A percentile compares a stretch with the other conserved stretches of the same genome.
Evolutionary conservation across 2,888 invertebrate species (phyloP).

Genomic region (Diabrotica balteata): DNA sequence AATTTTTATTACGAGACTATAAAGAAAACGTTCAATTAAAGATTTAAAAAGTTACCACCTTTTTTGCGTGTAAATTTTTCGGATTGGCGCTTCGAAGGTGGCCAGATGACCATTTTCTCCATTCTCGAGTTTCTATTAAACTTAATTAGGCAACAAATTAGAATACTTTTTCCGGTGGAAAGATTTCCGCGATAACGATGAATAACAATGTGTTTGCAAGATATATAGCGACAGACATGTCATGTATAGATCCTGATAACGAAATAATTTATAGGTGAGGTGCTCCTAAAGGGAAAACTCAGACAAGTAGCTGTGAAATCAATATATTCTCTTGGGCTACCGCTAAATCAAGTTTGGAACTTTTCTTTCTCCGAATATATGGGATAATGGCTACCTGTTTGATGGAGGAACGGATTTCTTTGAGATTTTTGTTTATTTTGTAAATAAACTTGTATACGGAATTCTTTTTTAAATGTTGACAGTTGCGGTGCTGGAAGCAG

Average conservation of each 20-base stretch:
- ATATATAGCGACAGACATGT: slow-evolving; percentile 37
- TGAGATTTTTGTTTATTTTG: no score
- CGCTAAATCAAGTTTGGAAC: slow-evolving; percentile 2
- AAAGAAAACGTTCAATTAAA: no score
- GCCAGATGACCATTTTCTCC: slow-evolving; percentile 17
- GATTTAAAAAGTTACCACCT: no score
- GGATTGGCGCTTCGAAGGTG: not conserved
- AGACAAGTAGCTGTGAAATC: slow-evolving; percentile 17
- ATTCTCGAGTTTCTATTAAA: slow-evolving; percentile 30
- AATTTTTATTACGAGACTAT: no score
- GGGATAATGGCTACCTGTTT: not conserved
- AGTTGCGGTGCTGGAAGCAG: no score
- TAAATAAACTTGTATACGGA: no score
- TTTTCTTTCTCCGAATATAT: not conserved
- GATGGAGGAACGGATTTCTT: not conserved
- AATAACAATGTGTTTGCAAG: slow-evolving; percentile 38
- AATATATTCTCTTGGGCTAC: slow-evolving; percentile 17
- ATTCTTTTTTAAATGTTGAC: no score
- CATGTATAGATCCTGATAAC: slow-evolving; percentile 36
- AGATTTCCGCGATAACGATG: slow-evolving; percentile 34
- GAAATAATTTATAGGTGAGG: slow-evolving; percentile 30
- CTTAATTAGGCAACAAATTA: slow-evolving; percentile 35
- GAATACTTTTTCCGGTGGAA: slow-evolving; percentile 33
- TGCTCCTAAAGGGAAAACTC: slow-evolving; percentile 24
- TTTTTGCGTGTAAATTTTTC: not conserved